A percentile compares a stretch with the other conserved stretches of the same genome.
These are phyloP conservation scores for Diprion similis DNA, from an alignment of 1,140 invertebrate genomes.

Conservation along the genomic window DNA sequence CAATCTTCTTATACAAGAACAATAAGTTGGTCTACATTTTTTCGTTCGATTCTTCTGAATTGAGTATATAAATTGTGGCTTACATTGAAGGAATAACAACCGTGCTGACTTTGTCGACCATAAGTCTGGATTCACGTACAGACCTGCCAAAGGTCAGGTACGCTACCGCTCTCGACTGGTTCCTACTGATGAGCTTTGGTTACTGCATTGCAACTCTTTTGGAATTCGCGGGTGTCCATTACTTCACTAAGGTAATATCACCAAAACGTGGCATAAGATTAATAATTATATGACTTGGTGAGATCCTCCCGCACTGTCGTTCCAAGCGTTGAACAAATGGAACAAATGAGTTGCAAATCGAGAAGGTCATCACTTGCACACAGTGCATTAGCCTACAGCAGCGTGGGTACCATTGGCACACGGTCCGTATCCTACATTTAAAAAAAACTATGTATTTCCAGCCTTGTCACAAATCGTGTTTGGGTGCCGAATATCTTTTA, in stretches of 20 bases:
- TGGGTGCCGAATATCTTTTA: no score
- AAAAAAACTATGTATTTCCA: no score
- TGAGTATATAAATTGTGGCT: slow-evolving; percentile 46
- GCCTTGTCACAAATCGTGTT: no score
- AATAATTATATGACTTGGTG: no score
- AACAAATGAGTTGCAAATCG: no score
- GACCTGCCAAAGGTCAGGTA: slow-evolving; percentile 93
- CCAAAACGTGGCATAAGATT: no score
- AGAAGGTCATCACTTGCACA: no score
- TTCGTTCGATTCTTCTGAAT: neutral
- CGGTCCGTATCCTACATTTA: no score
- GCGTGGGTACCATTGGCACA: no score
- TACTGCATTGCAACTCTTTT: slow-evolving; percentile 92
- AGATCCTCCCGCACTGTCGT: no score
- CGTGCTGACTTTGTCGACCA: slow-evolving; percentile 89
- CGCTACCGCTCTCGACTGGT: slow-evolving; percentile 92
- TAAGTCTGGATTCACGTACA: slow-evolving; percentile 88
- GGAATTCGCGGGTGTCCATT: slow-evolving; percentile 94
- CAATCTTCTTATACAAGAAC: neutral
- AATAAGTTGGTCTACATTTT: neutral
- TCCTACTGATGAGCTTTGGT: slow-evolving; percentile 90
- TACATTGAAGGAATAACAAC: slow-evolving; percentile 82
- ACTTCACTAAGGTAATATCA: slow-evolving; percentile 82
- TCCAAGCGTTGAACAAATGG: no score
- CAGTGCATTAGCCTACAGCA: no score